phyloP scores from a whole-genome alignment of 1,140 invertebrate genomes.

The Catajapyx aquilonaris region DNA sequence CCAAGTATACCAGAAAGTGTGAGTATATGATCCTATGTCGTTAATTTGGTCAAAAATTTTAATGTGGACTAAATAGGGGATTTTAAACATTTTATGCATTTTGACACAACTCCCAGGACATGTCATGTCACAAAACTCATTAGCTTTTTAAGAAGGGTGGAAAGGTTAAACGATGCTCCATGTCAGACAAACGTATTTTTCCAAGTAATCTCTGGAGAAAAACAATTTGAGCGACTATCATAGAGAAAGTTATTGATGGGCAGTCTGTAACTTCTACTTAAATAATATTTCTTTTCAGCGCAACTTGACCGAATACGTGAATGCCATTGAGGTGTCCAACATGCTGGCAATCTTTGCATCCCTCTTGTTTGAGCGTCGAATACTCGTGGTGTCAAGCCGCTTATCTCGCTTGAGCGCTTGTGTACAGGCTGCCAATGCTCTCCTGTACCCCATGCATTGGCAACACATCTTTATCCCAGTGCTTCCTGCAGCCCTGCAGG shows the following conservation, averaged over 20 bases:
- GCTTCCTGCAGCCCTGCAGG: constrained; percentile 61
- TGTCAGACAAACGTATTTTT: too few relatives aligned
- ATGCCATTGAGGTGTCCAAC: constrained; percentile 70
- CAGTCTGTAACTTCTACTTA: constrained; percentile 1
- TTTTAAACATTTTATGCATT: too few relatives aligned
- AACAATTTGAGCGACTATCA: too few relatives aligned
- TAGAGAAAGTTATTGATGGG: too few relatives aligned
- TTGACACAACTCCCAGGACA: too few relatives aligned
- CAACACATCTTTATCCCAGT: constrained; percentile 95
- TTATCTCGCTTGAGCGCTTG: constrained; percentile 73
- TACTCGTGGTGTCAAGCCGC: constrained; percentile 71
- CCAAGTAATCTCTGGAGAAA: too few relatives aligned
- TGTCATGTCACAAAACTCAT: too few relatives aligned
- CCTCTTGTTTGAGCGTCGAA: constrained; percentile 75
- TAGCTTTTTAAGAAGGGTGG: too few relatives aligned
- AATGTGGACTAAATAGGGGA: too few relatives aligned
- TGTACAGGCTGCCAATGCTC: constrained; percentile 77
- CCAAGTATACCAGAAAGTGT: constrained; percentile 90
- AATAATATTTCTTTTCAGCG: constrained; percentile 34
- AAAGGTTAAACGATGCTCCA: too few relatives aligned
- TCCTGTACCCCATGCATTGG: constrained; percentile 94
- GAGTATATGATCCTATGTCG: constrained; percentile 26
- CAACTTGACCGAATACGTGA: constrained; percentile 90
- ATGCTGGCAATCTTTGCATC: constrained; percentile 90
- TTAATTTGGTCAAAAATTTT: too few relatives aligned